phyloP scores from a whole-genome alignment of 2,113 vertebrate species.

The Scomber colias region DNA sequence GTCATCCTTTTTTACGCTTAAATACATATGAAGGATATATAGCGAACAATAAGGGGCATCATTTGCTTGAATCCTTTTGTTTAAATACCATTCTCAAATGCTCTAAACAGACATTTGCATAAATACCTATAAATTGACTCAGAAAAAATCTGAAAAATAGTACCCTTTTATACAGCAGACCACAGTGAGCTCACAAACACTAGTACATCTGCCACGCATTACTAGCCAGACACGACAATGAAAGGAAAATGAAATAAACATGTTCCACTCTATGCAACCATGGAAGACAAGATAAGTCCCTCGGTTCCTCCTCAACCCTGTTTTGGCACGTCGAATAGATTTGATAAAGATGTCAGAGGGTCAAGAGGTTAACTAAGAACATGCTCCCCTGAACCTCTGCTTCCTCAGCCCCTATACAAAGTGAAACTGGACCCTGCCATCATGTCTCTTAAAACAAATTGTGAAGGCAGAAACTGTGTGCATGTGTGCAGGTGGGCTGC shows the following conservation, averaged over 20 bases:
- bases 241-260: slow-evolving; percentile 72
- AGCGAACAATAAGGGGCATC: not conserved
- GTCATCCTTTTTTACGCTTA: not conserved
- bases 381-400: slow-evolving; percentile 37
- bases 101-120: slow-evolving; percentile 30
- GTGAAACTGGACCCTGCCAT: slow-evolving; percentile 42
- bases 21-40: not conserved
- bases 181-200: slow-evolving; percentile 56
- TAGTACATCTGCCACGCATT: slow-evolving; percentile 77
- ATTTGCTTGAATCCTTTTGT: not conserved
- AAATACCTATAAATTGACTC: slow-evolving; percentile 28
- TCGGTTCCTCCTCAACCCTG: slow-evolving; percentile 36
- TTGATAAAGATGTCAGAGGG: slow-evolving; percentile 64
- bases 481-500: slow-evolving; percentile 45
- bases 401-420: slow-evolving; percentile 1
- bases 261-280: slow-evolving; percentile 60
- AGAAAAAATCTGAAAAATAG: slow-evolving; percentile 3
- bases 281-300: slow-evolving; percentile 60
- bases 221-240: slow-evolving; percentile 69
- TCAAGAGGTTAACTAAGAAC: slow-evolving; percentile 74
- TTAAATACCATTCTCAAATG: slow-evolving; percentile 10
- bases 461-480: slow-evolving; percentile 15
- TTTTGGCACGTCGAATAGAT: slow-evolving; percentile 50
- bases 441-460: slow-evolving; percentile 62
- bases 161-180: slow-evolving; percentile 44